Evolutionary conservation across 2,888 invertebrate species (phyloP).

Genomic region (Nephrotoma appendiculata): DNA sequence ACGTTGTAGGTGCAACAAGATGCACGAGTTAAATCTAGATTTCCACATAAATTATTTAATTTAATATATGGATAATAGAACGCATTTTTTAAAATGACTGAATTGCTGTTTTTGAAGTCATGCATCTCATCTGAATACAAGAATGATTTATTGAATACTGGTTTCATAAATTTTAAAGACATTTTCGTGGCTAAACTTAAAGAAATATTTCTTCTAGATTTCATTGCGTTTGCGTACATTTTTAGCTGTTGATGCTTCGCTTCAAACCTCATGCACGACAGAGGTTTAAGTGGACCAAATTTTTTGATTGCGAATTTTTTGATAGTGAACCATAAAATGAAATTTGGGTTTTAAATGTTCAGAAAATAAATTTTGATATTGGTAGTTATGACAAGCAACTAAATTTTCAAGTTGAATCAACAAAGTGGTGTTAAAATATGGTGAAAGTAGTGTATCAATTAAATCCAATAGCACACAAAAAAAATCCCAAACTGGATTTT

Average conservation of each 20-base stretch:
- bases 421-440: not conserved
- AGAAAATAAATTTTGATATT: not conserved
- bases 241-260: not conserved
- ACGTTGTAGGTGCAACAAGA: not conserved
- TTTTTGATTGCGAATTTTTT: not conserved
- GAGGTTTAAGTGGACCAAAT: not conserved
- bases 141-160: not conserved
- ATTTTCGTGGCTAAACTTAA: not conserved
- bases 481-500: conserved; percentile 8
- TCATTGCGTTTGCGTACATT: not conserved
- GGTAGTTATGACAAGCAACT: not conserved
- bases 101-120: not conserved
- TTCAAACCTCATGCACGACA: not conserved
- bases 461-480: conserved; percentile 4
- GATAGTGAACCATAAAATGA: not conserved
- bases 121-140: not conserved
- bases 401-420: not conserved
- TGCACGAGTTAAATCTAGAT: not conserved
- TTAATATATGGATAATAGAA: not conserved
- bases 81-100: not conserved
- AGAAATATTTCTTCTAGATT: not conserved
- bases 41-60: not conserved
- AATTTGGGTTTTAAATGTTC: not conserved
- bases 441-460: not conserved
- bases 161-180: not conserved